Evolutionary conservation across 2,797 vertebrate species (phyloP).

Genomic region (Rhynchonycteris naso): DNA sequence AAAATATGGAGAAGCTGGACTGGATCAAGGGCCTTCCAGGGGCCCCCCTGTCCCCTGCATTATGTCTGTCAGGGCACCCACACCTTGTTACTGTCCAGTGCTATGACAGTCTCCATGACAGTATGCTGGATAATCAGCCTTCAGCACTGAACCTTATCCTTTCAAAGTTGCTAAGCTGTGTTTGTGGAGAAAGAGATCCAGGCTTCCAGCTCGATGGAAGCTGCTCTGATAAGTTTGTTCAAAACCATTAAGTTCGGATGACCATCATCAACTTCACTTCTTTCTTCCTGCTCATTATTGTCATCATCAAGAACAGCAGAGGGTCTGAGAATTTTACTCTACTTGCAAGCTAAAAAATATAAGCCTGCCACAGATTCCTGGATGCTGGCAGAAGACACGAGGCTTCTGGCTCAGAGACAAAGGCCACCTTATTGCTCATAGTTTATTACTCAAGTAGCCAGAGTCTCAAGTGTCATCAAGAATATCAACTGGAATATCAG

Average conservation of each 20-base stretch:
- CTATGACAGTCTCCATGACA: not conserved
- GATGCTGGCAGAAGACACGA: not conserved
- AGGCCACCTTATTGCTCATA: not conserved
- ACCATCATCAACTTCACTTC: not conserved
- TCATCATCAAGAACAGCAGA: not conserved
- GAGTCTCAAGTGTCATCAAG: not conserved
- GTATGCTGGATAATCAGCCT: not conserved
- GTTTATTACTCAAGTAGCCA: not conserved
- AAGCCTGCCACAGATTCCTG: not conserved
- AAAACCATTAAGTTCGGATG: not conserved
- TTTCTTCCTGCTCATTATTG: not conserved
- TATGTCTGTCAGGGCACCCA: not conserved
- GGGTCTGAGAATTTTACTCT: not conserved
- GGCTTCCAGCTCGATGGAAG: not conserved
- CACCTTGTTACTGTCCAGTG: rapidly evolving
- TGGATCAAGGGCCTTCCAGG: not conserved
- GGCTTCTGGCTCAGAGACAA: not conserved
- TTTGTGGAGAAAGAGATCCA: not conserved
- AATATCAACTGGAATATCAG: rapidly evolving
- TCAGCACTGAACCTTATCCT: not conserved
- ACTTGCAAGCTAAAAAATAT: not conserved
- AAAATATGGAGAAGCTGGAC: not conserved
- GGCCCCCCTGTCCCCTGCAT: too few species aligned
- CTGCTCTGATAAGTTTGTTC: not conserved
- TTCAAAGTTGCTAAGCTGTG: not conserved